Evolutionary conservation across 1,140 invertebrate genomes (phyloP), one percentile per base, ranked within the genome.

Genomic region (Periplaneta americana): DNA sequence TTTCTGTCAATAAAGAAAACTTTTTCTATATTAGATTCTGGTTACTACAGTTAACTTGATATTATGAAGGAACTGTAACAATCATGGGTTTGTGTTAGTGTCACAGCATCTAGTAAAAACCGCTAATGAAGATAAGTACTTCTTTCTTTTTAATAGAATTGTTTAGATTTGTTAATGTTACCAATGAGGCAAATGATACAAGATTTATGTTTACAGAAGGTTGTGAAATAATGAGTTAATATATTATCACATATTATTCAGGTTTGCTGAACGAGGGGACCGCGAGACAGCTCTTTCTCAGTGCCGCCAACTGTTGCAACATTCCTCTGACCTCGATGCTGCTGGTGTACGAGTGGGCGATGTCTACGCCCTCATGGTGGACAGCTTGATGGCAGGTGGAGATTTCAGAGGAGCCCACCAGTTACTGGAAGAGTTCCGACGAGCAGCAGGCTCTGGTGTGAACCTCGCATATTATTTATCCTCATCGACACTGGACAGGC

Each of bases 331-430:
- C 31, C 88, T 91, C 81, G 84, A 91, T 48, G 91, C 93, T 79
- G 80, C 82, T 75, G 87, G 88, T 57, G 89, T 93, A 32, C 84
- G 91, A 78, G 86, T 88, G 48, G 92, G 91, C 28, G 91, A 93
- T 85, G 88, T 93, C 57, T 92, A 90, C 85, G 91, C 89, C 33
- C 87, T 92, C 75, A 90, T 93, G 84, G 88, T 92, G 22, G 85
- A 86, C 76, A 81, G 86, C 31, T 4, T 57, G 33, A 37, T 74
- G 17, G 18, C 75, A 2, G n/a, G 34, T n/a, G 75, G 76, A 32
- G 81, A 76, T 35, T 78, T 78, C 28, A 33, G 48, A 74, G 81
- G 34, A 34, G 81, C 81, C 10, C 81, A 81, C 8, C 81, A 57
- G 28, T 36, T 81, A n/a, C 34, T 81, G 5, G 81, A 81, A 22